These are phyloP conservation scores for Panorpa germanica DNA, from an alignment of 2,888 invertebrate genomes.

Conservation along the genomic window DNA sequence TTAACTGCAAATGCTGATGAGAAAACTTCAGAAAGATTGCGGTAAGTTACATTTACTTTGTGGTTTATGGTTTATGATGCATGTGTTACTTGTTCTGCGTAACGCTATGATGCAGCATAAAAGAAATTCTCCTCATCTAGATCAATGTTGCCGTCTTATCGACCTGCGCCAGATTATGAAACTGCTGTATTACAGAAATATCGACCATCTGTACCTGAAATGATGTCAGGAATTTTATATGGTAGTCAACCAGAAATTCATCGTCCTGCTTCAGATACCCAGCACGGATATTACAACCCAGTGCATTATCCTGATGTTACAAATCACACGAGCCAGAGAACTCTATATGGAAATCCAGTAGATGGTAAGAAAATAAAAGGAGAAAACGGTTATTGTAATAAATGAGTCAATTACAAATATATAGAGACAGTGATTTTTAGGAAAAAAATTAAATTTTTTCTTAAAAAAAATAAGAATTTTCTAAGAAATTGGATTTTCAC, in stretches of 20 bases:
- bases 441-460: background rate
- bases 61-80: too few relatives aligned
- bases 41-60: too few relatives aligned
- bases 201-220: constrained; percentile 33
- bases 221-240: constrained; percentile 14
- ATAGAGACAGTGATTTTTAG: constrained; percentile 14
- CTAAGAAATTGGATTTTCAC: constrained; percentile 19
- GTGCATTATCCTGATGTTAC: constrained; percentile 47
- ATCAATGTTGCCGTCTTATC: constrained; percentile 63
- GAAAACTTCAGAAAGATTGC: too few relatives aligned
- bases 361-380: too few relatives aligned
- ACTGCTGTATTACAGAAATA: constrained; percentile 80
- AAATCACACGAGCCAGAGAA: constrained; percentile 24
- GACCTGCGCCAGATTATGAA: constrained; percentile 89
- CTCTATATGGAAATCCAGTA: constrained; percentile 21
- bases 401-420: constrained; percentile 15
- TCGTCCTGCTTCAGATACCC: constrained; percentile 25
- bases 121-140: too few relatives aligned
- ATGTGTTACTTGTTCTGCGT: too few relatives aligned
- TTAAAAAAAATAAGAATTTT: constrained; percentile 5
- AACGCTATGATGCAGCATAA: too few relatives aligned
- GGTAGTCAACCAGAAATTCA: constrained; percentile 63
- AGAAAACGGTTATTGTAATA: too few relatives aligned
- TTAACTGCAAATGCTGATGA: too few relatives aligned
- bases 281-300: constrained; percentile 17